Conservation (phyloP, 2,113 vertebrate genomes). For the Sebastes schlegelii region DNA sequence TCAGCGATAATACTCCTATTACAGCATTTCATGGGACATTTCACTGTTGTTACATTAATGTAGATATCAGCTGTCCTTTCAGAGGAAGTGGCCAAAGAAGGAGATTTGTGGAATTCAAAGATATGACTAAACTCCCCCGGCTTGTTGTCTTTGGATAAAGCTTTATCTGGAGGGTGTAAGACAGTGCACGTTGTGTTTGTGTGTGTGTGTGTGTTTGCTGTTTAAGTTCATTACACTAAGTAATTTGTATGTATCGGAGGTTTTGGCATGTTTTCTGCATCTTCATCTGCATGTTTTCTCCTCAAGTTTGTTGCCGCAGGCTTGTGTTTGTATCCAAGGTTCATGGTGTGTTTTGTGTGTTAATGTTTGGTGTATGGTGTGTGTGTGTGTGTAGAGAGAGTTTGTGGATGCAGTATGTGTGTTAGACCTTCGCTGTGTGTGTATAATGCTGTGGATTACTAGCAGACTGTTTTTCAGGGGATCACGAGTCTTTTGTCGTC, state of each 20-base stretch:
- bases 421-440: slow-evolving; percentile 25
- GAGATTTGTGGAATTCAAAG: slow-evolving; percentile 65
- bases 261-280: slow-evolving; percentile 2
- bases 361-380: slow-evolving; percentile 36
- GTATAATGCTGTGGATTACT: slow-evolving; percentile 61
- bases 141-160: slow-evolving; percentile 68
- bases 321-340: slow-evolving; percentile 45
- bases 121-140: slow-evolving; percentile 54
- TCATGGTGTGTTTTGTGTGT: slow-evolving; percentile 50
- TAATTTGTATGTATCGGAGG: slow-evolving; percentile 44
- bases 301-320: slow-evolving; percentile 49
- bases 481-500: slow-evolving; percentile 50
- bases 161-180: slow-evolving; percentile 52
- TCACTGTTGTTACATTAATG: slow-evolving; percentile 55
- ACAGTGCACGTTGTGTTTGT: slow-evolving; percentile 8
- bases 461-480: slow-evolving; percentile 58
- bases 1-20: slow-evolving; percentile 51
- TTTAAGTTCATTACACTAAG: slow-evolving; percentile 52
- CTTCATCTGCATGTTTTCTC: slow-evolving; percentile 38
- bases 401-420: neutral
- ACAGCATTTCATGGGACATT: slow-evolving; percentile 50
- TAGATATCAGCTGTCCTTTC: slow-evolving; percentile 57
- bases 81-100: slow-evolving; percentile 45
- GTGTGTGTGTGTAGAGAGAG: neutral
- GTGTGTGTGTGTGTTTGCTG: slow-evolving; percentile 29